Conservation (phyloP, 2,113 vertebrate species). For the Cyprinus carpio region DNA sequence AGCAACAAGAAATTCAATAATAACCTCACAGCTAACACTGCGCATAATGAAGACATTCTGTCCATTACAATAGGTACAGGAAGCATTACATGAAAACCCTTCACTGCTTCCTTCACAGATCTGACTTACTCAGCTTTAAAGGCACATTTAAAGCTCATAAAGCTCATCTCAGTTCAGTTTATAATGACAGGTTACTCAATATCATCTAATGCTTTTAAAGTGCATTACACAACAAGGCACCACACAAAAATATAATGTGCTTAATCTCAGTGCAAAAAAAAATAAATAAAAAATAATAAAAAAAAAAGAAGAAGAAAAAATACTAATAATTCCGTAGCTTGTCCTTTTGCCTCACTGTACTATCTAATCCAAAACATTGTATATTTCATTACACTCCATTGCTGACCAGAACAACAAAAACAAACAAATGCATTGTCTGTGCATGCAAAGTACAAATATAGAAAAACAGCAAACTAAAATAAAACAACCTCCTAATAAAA, state of each 20-base stretch:
- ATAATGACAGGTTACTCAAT: slow-evolving; percentile 17
- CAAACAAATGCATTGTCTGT: neutral
- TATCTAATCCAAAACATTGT: neutral
- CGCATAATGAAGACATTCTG: neutral
- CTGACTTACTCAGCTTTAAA: slow-evolving; percentile 26
- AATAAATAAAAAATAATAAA: no score
- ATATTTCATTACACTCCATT: neutral
- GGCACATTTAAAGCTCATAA: neutral
- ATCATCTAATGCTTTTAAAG: slow-evolving; percentile 17
- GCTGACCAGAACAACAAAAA: neutral
- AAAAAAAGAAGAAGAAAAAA: no score
- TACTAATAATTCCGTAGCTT: neutral
- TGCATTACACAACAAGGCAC: neutral
- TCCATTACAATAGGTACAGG: neutral
- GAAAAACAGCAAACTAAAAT: neutral
- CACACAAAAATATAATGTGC: neutral
- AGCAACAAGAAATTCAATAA: neutral
- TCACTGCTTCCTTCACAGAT: neutral
- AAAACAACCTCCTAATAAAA: neutral
- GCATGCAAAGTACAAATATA: neutral
- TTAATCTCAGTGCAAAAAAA: no score
- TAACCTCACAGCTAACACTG: neutral
- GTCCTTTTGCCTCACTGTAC: neutral
- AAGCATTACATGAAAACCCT: neutral
- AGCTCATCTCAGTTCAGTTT: neutral